phyloP scores from a whole-genome alignment of 2,113 vertebrate species.

The Vicugna pacos region DNA sequence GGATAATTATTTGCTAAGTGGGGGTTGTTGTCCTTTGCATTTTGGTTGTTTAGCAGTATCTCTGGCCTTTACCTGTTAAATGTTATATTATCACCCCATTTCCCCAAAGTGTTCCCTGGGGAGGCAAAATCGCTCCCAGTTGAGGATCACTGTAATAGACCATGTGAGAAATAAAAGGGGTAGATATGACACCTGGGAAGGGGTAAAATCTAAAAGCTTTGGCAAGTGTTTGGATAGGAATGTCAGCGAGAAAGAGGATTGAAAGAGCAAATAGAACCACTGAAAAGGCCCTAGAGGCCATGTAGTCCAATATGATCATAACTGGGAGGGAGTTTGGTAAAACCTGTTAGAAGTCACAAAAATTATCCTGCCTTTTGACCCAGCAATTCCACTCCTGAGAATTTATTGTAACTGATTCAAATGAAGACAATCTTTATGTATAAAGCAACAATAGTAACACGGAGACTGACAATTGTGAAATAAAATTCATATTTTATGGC shows the following conservation, averaged over 20 bases:
- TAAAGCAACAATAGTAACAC: slow-evolving; percentile 15
- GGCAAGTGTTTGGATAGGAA: background rate
- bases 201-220: background rate
- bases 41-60: too few species aligned
- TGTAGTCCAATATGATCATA: background rate
- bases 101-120: background rate
- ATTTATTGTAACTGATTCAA: slow-evolving; percentile 28
- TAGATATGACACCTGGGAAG: background rate
- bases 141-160: background rate
- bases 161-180: background rate
- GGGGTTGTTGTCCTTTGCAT: too few species aligned
- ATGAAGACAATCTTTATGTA: slow-evolving; percentile 15
- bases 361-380: background rate
- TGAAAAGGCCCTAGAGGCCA: background rate
- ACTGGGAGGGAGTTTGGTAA: background rate
- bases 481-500: too few species aligned
- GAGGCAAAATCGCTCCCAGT: background rate
- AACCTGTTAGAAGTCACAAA: slow-evolving; percentile 23
- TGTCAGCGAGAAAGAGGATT: background rate
- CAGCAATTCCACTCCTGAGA: background rate
- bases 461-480: background rate
- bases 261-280: background rate
- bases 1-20: too few species aligned
- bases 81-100: too few species aligned
- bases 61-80: too few species aligned